Evolutionary conservation across 2,888 invertebrate genomes (phyloP).

Genomic region (Lomographa bimaculata): DNA sequence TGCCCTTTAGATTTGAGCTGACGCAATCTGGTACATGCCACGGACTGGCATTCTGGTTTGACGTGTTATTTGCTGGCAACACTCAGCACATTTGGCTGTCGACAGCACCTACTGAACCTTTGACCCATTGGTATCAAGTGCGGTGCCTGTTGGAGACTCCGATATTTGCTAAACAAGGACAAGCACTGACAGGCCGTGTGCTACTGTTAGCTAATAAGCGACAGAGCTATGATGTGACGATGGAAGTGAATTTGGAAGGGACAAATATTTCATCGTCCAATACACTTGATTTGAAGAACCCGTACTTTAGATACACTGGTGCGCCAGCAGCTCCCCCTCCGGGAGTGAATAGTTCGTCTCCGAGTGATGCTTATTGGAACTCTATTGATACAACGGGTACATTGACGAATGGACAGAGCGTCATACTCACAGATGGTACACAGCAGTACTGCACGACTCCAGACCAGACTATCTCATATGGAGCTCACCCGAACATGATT

Average conservation of each 20-base stretch:
- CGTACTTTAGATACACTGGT: conserved; percentile 98
- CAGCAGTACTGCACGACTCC: conserved; percentile 72
- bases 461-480: conserved; percentile 65
- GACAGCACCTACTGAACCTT: conserved; percentile 98
- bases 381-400: conserved; percentile 89
- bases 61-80: conserved; percentile 97
- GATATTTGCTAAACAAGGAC: conserved; percentile 96
- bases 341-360: conserved; percentile 94
- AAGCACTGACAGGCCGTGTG: conserved; percentile 94
- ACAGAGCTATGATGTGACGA: conserved; percentile 99
- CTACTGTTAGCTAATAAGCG: conserved; percentile 96
- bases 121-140: conserved; percentile 99
- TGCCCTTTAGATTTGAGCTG: conserved; percentile 96
- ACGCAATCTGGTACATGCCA: conserved; percentile 97
- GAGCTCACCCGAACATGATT: conserved; percentile 74
- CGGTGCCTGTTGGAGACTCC: conserved; percentile 97
- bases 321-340: conserved; percentile 96
- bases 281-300: conserved; percentile 98
- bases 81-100: conserved; percentile 97
- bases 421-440: conserved; percentile 67
- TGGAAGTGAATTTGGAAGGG: conserved; percentile 95
- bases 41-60: conserved; percentile 99
- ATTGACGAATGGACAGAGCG: conserved; percentile 70
- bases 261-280: conserved; percentile 94
- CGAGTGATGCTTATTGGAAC: conserved; percentile 96